Conservation (phyloP, 2,113 vertebrate genomes). For the Pedionomus torquatus region DNA sequence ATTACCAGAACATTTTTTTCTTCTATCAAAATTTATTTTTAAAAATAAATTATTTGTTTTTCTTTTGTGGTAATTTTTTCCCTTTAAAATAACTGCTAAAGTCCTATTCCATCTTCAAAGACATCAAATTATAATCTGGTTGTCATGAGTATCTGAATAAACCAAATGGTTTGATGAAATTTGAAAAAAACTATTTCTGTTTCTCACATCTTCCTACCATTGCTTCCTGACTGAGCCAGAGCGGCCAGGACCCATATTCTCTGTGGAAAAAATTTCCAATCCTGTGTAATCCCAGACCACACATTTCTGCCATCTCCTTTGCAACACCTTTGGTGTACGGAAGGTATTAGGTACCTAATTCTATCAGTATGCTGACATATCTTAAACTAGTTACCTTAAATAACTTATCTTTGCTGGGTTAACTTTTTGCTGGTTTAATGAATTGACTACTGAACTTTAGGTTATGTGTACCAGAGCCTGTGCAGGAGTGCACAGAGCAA, state of each 20-base stretch:
- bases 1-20: not conserved
- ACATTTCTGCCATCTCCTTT: not conserved
- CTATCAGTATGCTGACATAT: not conserved
- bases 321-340: not conserved
- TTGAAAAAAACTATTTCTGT: not conserved
- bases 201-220: not conserved
- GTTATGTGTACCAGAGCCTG: not conserved
- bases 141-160: not conserved
- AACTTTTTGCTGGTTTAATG: not conserved
- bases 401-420: not conserved
- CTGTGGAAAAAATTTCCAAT: not conserved
- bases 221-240: not conserved
- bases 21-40: not conserved
- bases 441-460: not conserved
- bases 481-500: not conserved
- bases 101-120: not conserved
- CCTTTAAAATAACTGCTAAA: not conserved
- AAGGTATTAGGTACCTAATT: not conserved
- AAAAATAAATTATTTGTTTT: not conserved
- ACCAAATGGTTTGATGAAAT: not conserved
- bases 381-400: no score
- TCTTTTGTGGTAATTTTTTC: not conserved
- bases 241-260: not conserved
- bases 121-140: not conserved
- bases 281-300: not conserved